Conservation (phyloP, 2,888 invertebrate genomes). For the Acanthosepion lycidas region DNA sequence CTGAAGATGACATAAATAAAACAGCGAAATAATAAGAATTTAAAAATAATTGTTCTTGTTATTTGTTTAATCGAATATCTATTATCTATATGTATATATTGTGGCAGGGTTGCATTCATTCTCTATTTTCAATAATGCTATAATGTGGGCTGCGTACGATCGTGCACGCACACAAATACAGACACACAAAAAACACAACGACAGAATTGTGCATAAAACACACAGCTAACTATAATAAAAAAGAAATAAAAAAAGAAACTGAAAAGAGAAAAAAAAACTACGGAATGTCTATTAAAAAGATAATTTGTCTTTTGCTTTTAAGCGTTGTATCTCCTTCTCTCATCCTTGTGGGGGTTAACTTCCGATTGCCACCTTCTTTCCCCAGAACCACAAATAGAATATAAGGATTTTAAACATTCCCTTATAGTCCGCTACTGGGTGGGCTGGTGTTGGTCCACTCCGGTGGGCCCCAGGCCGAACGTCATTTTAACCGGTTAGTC, state of each 20-base stretch:
- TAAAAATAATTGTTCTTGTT: no score
- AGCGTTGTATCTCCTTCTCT: not conserved
- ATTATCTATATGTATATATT: no score
- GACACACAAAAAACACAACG: no score
- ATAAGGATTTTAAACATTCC: conserved; percentile 21
- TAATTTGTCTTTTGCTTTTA: not conserved
- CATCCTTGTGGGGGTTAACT: not conserved
- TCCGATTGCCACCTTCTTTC: not conserved
- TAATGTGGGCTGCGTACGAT: no score
- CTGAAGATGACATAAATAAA: no score
- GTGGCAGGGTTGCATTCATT: no score
- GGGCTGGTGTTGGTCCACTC: not conserved
- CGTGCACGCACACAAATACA: no score
- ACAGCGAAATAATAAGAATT: no score
- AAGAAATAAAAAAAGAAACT: not conserved
- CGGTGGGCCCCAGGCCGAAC: not conserved
- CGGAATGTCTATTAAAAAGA: not conserved
- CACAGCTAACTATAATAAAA: no score
- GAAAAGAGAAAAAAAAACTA: not conserved
- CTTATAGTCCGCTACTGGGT: conserved; percentile 16
- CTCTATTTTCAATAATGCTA: no score
- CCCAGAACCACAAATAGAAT: not conserved
- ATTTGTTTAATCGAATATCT: no score
- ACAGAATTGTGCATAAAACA: no score
- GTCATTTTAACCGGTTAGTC: not conserved